A percentile compares a stretch with the other conserved stretches of the same genome.
Evolutionary conservation across 2,888 invertebrate genomes (phyloP).

Genomic region (Neria commutata): DNA sequence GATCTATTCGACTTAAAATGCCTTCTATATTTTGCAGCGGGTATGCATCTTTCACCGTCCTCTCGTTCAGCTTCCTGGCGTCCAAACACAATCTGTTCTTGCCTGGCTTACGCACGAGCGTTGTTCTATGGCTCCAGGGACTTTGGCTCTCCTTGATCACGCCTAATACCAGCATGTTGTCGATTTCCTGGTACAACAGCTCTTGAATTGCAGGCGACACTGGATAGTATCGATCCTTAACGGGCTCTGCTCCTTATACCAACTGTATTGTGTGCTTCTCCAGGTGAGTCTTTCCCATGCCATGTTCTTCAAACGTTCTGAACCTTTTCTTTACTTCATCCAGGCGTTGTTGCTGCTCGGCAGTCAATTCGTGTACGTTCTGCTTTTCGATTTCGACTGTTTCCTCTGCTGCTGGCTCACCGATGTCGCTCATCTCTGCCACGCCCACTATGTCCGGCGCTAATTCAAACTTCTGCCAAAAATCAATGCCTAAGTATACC

Average conservation of each 20-base stretch:
- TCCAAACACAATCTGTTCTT: not conserved
- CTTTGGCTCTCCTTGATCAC: not conserved
- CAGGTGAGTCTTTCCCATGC: not conserved
- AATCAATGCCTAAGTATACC: constrained; percentile 11
- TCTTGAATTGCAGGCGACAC: not conserved
- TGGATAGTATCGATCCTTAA: not conserved
- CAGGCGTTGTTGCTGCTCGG: not conserved
- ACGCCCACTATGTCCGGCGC: not conserved
- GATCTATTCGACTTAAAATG: not conserved
- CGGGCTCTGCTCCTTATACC: not conserved
- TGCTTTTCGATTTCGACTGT: not conserved
- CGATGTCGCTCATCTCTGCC: not conserved
- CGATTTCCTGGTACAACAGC: not conserved
- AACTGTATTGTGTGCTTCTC: not conserved
- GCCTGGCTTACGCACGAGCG: not conserved
- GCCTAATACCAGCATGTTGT: not conserved
- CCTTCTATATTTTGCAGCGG: not conserved
- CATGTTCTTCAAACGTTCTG: not conserved
- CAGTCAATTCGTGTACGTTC: not conserved
- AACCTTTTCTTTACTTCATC: not conserved
- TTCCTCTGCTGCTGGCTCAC: not conserved
- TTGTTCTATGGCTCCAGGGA: not conserved
- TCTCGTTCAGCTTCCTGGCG: not conserved
- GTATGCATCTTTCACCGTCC: not conserved
- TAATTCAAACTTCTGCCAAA: not conserved